Conservation (phyloP, 2,797 vertebrate species). For the Fratercula arctica region DNA sequence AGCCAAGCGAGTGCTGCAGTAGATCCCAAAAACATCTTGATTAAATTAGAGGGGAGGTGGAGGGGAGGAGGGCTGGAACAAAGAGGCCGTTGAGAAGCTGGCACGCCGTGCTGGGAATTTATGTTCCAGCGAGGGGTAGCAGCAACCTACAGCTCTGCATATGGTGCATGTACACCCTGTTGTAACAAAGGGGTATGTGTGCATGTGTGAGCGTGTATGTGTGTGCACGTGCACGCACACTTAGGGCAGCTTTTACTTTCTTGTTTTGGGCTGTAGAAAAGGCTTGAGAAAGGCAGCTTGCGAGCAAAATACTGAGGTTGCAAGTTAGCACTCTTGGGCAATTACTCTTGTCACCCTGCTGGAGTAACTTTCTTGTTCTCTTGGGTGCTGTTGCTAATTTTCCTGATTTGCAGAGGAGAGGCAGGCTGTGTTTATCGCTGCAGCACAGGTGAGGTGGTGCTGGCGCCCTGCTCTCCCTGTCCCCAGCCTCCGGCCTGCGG, state of each 20-base stretch:
- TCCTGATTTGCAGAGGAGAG: background rate
- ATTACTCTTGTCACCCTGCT: background rate
- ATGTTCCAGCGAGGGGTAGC: conserved; percentile 66
- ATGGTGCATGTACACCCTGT: conserved; percentile 26
- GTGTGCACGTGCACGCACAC: background rate
- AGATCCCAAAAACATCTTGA: conserved; percentile 73
- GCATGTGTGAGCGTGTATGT: background rate
- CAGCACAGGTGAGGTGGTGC: background rate
- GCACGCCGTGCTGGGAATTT: conserved; percentile 49
- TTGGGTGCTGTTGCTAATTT: background rate
- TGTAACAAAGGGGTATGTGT: conserved; percentile 30
- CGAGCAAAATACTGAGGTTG: background rate
- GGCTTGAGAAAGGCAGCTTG: background rate
- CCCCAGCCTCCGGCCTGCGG: accelerated
- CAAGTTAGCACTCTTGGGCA: background rate
- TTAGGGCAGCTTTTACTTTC: background rate
- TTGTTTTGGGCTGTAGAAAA: background rate
- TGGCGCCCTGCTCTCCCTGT: background rate
- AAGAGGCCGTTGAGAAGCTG: conserved; percentile 72
- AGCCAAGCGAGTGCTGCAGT: background rate
- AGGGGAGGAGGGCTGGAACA: conserved; percentile 64
- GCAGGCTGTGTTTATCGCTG: background rate
- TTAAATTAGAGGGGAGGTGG: conserved; percentile 73
- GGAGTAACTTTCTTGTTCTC: background rate
- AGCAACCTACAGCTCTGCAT: conserved; percentile 56